phyloP scores from a whole-genome alignment of 2,113 vertebrate genomes.

The Anoplopoma fimbria region DNA sequence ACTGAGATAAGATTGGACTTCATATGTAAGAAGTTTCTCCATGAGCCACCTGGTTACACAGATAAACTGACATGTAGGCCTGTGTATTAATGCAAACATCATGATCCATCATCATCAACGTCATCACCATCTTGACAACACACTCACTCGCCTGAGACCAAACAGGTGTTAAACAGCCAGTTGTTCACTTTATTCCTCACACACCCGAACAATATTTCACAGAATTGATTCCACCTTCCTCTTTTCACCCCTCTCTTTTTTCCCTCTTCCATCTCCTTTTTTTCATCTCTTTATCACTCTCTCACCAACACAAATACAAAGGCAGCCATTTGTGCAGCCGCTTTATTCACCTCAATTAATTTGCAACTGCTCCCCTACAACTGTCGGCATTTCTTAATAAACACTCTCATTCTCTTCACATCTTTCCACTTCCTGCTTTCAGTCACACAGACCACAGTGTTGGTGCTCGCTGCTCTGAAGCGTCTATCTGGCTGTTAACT shows the following conservation, averaged over 20 bases:
- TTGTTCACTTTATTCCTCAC: constrained; percentile 54
- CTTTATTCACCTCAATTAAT: constrained; percentile 34
- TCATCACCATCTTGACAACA: not conserved
- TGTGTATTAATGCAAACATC: not conserved
- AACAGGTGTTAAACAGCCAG: constrained; percentile 27
- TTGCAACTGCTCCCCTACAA: constrained; percentile 45
- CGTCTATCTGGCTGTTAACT: constrained; percentile 13
- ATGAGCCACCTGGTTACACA: not conserved
- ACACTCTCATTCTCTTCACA: not conserved
- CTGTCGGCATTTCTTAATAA: constrained; percentile 31
- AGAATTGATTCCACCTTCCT: constrained; percentile 36
- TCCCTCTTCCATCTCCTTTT: not conserved
- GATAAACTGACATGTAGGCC: not conserved
- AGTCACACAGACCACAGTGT: not conserved
- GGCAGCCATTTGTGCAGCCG: not conserved
- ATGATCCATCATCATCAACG: not conserved
- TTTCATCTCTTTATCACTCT: constrained; percentile 8
- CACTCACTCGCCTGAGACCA: not conserved
- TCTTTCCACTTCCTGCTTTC: not conserved
- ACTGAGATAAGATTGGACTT: not conserved
- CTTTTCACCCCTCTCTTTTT: not conserved
- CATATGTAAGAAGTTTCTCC: not conserved
- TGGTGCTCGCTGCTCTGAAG: constrained; percentile 10
- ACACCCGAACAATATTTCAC: constrained; percentile 46
- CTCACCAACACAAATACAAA: constrained; percentile 19